Evolutionary conservation across 2,888 invertebrate species (phyloP).

Genomic region (Torymus aiolomorphi): DNA sequence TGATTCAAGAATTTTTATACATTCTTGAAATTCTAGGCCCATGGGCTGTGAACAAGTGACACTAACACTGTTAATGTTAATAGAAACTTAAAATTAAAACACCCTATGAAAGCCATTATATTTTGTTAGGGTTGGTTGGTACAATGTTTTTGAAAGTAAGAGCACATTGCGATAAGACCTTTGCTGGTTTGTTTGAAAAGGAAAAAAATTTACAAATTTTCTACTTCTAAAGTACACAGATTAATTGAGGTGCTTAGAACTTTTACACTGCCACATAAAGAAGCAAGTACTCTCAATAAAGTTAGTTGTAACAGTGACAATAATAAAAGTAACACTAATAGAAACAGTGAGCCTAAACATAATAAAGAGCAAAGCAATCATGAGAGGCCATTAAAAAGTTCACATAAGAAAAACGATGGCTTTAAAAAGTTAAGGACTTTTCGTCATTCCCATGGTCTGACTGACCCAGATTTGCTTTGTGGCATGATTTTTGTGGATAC

Average conservation of each 20-base stretch:
- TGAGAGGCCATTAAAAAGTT: no score
- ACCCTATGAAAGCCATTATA: constrained; percentile 91
- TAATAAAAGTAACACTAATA: not conserved
- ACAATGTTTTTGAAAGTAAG: constrained; percentile 86
- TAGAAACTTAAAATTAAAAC: constrained; percentile 92
- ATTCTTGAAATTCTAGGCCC: constrained; percentile 87
- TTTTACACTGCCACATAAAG: constrained; percentile 76
- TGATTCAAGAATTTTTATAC: constrained; percentile 84
- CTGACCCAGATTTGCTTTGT: no score
- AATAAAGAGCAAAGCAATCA: constrained; percentile 60
- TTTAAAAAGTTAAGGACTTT: not conserved
- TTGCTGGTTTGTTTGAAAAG: constrained; percentile 81
- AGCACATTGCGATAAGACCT: constrained; percentile 83
- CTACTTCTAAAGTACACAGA: constrained; percentile 87
- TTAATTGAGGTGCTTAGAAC: constrained; percentile 88
- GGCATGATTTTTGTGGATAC: constrained; percentile 71
- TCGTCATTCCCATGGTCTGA: no score
- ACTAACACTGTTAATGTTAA: constrained; percentile 83
- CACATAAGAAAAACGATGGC: constrained; percentile 27
- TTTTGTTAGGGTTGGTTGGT: constrained; percentile 87
- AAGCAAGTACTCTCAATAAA: no score
- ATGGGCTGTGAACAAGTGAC: constrained; percentile 94
- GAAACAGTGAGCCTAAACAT: constrained; percentile 59
- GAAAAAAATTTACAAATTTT: constrained; percentile 85
- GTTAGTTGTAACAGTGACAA: no score